These are phyloP conservation scores for Glaucomys volans DNA, from an alignment of 2,113 vertebrate species.

Conservation along the genomic window DNA sequence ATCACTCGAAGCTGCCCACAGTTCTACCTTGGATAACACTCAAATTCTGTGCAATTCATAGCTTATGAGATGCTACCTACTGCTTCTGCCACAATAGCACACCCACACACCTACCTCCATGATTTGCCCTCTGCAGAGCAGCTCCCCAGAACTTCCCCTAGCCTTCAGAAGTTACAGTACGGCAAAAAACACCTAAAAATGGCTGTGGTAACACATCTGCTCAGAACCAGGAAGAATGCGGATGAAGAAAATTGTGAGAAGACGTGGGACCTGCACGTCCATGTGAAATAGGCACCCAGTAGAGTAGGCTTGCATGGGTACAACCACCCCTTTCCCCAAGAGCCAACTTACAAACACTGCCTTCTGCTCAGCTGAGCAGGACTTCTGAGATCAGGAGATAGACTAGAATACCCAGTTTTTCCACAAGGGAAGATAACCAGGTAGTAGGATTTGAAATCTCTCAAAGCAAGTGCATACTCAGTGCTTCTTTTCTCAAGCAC, in stretches of 20 bases:
- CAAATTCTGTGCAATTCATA: neutral
- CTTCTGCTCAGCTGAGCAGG: neutral
- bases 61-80: neutral
- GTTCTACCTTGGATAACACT: neutral
- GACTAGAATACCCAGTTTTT: neutral
- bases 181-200: neutral
- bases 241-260: neutral
- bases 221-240: neutral
- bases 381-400: neutral
- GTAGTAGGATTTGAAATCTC: neutral
- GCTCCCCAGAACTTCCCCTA: neutral
- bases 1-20: neutral
- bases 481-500: neutral
- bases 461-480: neutral
- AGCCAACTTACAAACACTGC: neutral
- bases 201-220: neutral
- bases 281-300: neutral
- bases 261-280: neutral
- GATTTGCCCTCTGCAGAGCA: neutral
- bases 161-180: neutral
- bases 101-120: neutral
- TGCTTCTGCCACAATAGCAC: neutral
- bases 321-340: neutral
- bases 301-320: neutral
- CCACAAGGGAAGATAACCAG: neutral